Evolutionary conservation across 2,113 vertebrate species (phyloP), one percentile per base, ranked within the genome.

Genomic region (Gobius niger): DNA sequence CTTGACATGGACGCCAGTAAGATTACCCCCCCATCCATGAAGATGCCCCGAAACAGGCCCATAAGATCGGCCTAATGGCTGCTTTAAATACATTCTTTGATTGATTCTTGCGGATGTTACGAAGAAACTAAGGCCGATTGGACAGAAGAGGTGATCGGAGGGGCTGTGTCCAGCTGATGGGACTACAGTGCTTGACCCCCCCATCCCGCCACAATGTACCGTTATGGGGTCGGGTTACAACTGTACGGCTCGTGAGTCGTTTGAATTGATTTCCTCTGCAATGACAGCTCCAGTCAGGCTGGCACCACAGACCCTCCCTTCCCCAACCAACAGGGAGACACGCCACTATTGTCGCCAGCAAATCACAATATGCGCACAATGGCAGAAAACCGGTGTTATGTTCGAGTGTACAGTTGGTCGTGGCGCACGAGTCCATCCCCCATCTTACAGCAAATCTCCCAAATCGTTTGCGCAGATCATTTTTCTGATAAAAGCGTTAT

Each of bases 261-360:
- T 15, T 82, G 91, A 93, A 97, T 98, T 95, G 96, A 98, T 97
- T 96, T 97, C 93, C 91, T 94, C 93, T 94, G 94, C 91, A 91
- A 93, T 92, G 94, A 94, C 95, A 95, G 93, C 94, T 94, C 96
- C 95, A 94, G 96, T 91, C 96, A 95, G 95, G 85, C 95, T 94
- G 96, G 95, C 95, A 96, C 96, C 95, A 91, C 86, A 65, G 84
- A 90, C 83, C 84, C 90, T 86, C 89, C 52, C 90, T 91, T 87
- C 63, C 90, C 88, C 91, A 50, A 61, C 51, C 18, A 15, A 54
- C 67, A 72, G 75, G 7, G 51, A 86, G 72, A 87, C 44, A 75
- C 69, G 60, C 60, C 81, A 91, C 91, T 87, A 88, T 91, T 87
- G 87, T 76, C 52, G 61, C 65, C 61, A 75, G 24, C 47, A 73